These are phyloP conservation scores for Grammomys surdaster DNA, from an alignment of 2,113 vertebrate genomes.

Conservation along the genomic window DNA sequence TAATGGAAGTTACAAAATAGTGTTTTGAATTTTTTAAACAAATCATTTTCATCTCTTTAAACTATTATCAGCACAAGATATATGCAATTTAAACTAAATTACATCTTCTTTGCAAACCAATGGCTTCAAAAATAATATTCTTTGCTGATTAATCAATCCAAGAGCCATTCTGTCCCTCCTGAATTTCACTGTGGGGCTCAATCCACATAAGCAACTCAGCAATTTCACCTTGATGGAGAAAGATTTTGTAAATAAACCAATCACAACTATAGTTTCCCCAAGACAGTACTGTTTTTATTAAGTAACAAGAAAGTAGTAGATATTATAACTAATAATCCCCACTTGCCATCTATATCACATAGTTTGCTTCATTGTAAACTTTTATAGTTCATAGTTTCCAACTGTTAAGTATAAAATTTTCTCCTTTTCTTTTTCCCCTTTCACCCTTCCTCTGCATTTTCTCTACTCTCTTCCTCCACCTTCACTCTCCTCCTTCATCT, in stretches of 20 bases:
- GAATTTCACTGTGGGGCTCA: neutral
- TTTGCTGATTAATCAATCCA: conserved; percentile 23
- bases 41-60: conserved; percentile 55
- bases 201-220: neutral
- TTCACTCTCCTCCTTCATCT: neutral
- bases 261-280: neutral
- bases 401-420: neutral
- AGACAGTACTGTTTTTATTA: conserved; percentile 32
- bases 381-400: neutral
- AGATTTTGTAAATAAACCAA: conserved; percentile 50
- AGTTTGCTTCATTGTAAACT: neutral
- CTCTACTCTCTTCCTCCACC: neutral
- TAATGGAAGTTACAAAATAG: conserved; percentile 72
- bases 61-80: conserved; percentile 40
- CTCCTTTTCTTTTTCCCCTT: neutral
- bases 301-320: conserved; percentile 6
- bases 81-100: conserved; percentile 37
- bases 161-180: neutral
- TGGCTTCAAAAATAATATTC: neutral
- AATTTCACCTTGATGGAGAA: conserved; percentile 25
- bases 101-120: conserved; percentile 42
- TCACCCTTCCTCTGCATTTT: neutral
- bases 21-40: conserved; percentile 49
- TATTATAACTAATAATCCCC: conserved; percentile 31
- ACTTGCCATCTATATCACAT: neutral